Base-by-base conservation (phyloP, 2,888 invertebrate species). In the Caenorhabditis sp. region DNA sequence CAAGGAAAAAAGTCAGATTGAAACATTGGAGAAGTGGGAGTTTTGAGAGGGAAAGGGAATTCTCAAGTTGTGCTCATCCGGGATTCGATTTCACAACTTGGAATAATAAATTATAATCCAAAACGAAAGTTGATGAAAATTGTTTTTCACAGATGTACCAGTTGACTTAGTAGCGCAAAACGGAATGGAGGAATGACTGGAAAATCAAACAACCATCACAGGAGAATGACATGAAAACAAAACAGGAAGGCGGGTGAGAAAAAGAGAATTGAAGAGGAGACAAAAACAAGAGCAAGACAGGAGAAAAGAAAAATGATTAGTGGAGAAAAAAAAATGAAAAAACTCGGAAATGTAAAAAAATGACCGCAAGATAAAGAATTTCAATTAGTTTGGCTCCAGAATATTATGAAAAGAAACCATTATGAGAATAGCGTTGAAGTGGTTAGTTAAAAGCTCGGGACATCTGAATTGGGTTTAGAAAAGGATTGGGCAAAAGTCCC, bases 191-290 rank as follows among this genome's bases (percentile, higher is more conserved):
- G 69, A 44, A 79, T 79, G 78, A 79, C 70, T 70, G 65, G 77
- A 65, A 40, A 70, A 79, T 70, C 65, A 79, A 65, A 71, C 78
- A 79, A 79, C 78, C 78, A 79, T 79, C 70, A 70, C 70, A 58
- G 58, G 50, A 65, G 28, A 65, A 79, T 70, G 69, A 79, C 70
- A 70, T 60, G 69, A 65, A 77, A 79, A 67, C 51, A 65, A 51
- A 62, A 71, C 24, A 56, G 60, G 44, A 78, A 65, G n/a, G n/a
- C n/a, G 44, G 26, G 28, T 28, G 4, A 6, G n/a, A 55, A 15
- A 56, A 32, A 61, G 15, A n/a, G n/a, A n/a, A n/a, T n/a, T n/a
- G n/a, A n/a, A n/a, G 24, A 32, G 51, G 51, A 60, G 69, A 55
- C 44, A 15, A 15, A 13, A 15, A 15, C 13, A 40, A 40, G 40